A percentile compares a stretch with the other conserved stretches of the same genome.
These are phyloP conservation scores for Lasiurus borealis DNA, from an alignment of 2,113 vertebrate species.

Conservation along the genomic window DNA sequence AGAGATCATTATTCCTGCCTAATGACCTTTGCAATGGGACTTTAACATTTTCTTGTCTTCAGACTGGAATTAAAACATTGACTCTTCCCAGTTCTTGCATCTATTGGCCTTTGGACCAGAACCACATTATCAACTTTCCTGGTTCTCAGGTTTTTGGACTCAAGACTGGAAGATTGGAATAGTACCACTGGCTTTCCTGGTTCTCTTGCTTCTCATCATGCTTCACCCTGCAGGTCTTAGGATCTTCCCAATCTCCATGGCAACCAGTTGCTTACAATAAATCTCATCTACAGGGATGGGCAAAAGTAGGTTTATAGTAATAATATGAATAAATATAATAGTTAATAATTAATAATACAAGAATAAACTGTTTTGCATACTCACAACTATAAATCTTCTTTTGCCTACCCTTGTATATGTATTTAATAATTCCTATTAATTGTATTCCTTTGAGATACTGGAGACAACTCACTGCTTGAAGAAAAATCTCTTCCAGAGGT, in stretches of 20 bases:
- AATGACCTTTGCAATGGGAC: neutral
- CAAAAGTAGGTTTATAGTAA: too few relatives aligned
- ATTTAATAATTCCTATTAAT: neutral
- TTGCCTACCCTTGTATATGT: neutral
- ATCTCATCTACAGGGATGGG: neutral
- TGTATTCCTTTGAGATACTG: neutral
- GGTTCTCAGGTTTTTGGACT: neutral
- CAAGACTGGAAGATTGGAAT: neutral
- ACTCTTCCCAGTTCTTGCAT: neutral
- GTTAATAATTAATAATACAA: too few relatives aligned
- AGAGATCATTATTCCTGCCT: neutral
- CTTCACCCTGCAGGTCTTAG: neutral
- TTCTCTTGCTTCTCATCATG: neutral
- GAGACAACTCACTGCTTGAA: neutral
- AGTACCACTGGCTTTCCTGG: neutral
- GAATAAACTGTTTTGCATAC: neutral
- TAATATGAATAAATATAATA: too few relatives aligned
- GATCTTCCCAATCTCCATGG: neutral
- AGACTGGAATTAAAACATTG: neutral
- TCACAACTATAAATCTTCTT: neutral
- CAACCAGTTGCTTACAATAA: neutral
- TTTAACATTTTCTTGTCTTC: neutral
- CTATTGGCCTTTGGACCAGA: neutral
- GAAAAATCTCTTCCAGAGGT: neutral
- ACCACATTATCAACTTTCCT: neutral